Percentiles rank a stretch among this genome's conserved stretches.
Conservation (phyloP, 2,113 vertebrate species). For the Erythrolamprus reginae region DNA sequence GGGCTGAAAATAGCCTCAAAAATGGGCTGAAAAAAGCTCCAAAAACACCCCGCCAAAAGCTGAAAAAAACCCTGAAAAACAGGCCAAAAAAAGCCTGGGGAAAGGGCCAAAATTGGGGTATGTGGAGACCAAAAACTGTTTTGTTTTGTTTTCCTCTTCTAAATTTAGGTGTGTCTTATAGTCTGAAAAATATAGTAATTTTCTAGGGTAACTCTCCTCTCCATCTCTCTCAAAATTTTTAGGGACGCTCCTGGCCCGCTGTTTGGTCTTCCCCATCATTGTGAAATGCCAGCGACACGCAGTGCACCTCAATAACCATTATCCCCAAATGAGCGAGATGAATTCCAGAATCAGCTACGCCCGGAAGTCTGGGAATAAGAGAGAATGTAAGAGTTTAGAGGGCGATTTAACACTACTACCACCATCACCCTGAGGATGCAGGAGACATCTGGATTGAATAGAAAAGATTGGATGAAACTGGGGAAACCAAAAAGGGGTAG, state of each 20-base stretch:
- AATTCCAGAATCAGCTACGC: constrained; percentile 77
- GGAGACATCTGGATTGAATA: background rate
- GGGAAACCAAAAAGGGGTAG: background rate
- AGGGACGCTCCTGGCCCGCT: constrained; percentile 80
- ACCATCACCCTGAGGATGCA: background rate
- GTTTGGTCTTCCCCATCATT: constrained; percentile 80
- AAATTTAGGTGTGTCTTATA: too few species aligned
- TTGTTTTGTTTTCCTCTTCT: too few species aligned
- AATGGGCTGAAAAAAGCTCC: too few species aligned
- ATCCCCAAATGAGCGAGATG: constrained; percentile 78
- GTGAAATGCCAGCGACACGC: constrained; percentile 85
- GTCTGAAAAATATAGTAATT: background rate
- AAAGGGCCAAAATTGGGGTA: too few species aligned
- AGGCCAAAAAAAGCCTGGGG: too few species aligned
- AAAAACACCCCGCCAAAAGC: too few species aligned
- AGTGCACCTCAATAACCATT: constrained; percentile 82
- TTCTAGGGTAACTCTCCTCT: rapidly evolving
- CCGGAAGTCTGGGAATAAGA: constrained; percentile 77
- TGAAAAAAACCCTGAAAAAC: too few species aligned
- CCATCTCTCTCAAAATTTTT: background rate
- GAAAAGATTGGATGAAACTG: background rate
- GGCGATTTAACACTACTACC: background rate
- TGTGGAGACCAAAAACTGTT: too few species aligned
- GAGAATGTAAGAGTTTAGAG: constrained; percentile 69
- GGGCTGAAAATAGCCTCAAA: too few species aligned